Base-by-base conservation (phyloP, 2,113 vertebrate species). In the Sylvia atricapilla region DNA sequence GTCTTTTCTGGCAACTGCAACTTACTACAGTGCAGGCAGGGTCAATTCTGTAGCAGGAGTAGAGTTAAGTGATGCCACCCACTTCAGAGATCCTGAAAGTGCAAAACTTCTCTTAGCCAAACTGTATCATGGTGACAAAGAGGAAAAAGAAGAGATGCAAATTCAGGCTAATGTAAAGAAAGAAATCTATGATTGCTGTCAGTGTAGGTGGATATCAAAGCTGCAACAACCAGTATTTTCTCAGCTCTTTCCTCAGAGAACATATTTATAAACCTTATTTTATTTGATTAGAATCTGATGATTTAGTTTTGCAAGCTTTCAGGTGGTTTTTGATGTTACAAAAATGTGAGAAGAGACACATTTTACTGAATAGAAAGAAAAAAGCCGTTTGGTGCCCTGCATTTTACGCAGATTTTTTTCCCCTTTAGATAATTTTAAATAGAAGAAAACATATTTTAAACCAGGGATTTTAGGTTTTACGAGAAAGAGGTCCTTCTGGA, bases 11-110 rank as follows among this genome's bases (percentile, higher is more conserved):
- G 17, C 21, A 74, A 20, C 56, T 68, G 27, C 19, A 72, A 20
- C 13, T 68, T 87, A 37, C 13, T 43, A 5, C 0, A 0, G 33
- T 2, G 1, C 41, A 68, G 46, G 14, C 1, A 2, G 76, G 33
- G 46, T 79, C 31, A 77, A 4, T 41, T 41, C 35, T 67, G 19
- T 77, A 49, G 62, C n/a, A 67, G 47, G 39, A 83, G 46, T 46
- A 20, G 35, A 66, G 25, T 85, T 87, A 72, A 89, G n/a, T 64
- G 46, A 39, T 89, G 52, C 46, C 17, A 11, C 53, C 21, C 72
- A n/a, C 66, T 56, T 39, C n/a, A 53, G 41, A 56, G 30, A 56
- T 64, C 13, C 28, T 52, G 85, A 56, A 63, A 37, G 11, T 85
- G 33, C 47, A 86, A 55, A 66, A 23, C 43, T 77, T 76, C n/a